Evolutionary conservation across 53 echinoderm and acorn worm genomes (phyloP), one percentile per base, ranked within the genome.

Genomic region (Stichopus horrens): DNA sequence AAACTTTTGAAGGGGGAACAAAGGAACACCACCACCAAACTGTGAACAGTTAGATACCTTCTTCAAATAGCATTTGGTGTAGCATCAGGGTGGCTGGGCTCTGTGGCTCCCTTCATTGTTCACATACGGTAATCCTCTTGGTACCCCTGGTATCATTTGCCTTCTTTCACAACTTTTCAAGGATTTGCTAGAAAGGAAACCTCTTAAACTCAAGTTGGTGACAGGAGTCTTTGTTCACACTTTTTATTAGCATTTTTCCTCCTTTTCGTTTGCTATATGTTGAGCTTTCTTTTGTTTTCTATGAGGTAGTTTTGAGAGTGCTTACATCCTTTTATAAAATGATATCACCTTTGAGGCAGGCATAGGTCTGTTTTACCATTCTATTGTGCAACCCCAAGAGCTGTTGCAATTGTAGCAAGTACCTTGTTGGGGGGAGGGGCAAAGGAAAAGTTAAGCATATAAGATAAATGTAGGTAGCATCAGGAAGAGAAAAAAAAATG

Each of bases 101-200:
- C 63, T 63, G 16, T 16, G 16, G 7, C 63, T 63, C 63, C 63
- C 63, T 63, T 8, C 7, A 13, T 63, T 63, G 63, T 13, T 63
- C 11, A 5, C 7, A 79, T 7, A 78, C 0, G 19, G 54, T 55
- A 51, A 52, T 54, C 18, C 54, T 79, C 52, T 51, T 79, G 54
- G 52, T 79, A 53, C 54, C n/a, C 52, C 79, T 53, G 51, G 52
- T 7, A 54, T 5, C 51, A 53, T 16, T 13, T 77, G 37, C 37
- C 53, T 79, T 79, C 54, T 19, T 79, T 79, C n/a, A 79, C 79
- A 79, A n/a, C 79, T 79, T 79, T 55, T 79, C 79, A 79, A 79
- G 79, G 79, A 7, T 79, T 55, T 19, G 52, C 23, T 23, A 75
- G 21, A 52, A 52, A 75, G 52, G 23, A 37, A 37, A n/a, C 19